Base-by-base conservation (phyloP, 53 echinoderm and acorn worm genomes). In the Arbacia lixula region DNA sequence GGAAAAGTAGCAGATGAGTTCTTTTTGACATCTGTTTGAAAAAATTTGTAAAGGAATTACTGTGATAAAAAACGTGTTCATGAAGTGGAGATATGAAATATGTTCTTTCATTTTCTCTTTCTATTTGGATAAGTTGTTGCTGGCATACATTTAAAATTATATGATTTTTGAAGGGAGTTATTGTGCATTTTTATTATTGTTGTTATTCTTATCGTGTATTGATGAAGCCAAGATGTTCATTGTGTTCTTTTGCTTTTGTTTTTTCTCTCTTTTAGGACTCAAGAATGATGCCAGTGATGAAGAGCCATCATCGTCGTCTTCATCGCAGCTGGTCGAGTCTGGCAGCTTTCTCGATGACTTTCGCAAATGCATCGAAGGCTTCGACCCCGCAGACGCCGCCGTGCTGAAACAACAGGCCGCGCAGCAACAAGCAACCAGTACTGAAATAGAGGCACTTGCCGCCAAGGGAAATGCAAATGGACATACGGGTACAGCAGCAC, bases 291-390 rank as follows among this genome's bases (percentile, higher is more conserved):
- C 12, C 1, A 51, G 39, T 40, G 58, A 88, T 82, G 88, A 83
- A 60, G 81, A 55, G 54, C 50, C 36, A 14, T 84, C 84, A 36
- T 35, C 83, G 14, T 61, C 62, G 16, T 77, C 78, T 35, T 67
- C 77, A 35, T 51, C 66, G 9, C 53, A 85, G 54, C 79, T 66
- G 68, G 73, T 49, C 82, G 96, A 85, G 85, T 80, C 87, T 40
- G 68, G 73, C 56, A 91, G 96, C 71, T 87, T 95, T 43, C 83
- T 95, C 61, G 96, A 95, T n/a, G 96, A 95, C 80, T 95, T 95
- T 69, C 89, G 86, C 64, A 95, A 95, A 76, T 95, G 96, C 89
- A 95, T 95, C 58, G 96, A 86, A 3, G 93, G 93, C 66, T 95
- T 93, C 30, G 96, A 93, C 53, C 87, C 90, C 19, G 39, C 78